Percentiles rank a stretch among this genome's conserved stretches.
phyloP scores from a whole-genome alignment of 2,113 vertebrate species.

The Platycercus adscitus region DNA sequence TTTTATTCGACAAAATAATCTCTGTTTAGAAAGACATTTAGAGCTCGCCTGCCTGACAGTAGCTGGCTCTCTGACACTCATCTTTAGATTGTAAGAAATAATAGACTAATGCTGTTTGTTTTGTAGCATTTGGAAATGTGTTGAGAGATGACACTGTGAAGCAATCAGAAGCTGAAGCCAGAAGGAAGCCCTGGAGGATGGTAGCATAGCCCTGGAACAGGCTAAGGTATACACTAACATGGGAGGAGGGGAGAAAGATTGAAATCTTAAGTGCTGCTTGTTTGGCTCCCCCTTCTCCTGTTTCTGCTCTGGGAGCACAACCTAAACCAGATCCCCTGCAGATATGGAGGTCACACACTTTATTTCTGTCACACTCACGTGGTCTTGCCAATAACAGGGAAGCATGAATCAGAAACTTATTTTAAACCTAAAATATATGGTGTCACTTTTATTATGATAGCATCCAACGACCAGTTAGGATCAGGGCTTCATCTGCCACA shows the following conservation, averaged over 20 bases:
- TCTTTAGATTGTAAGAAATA: neutral
- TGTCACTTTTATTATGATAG: constrained; percentile 3
- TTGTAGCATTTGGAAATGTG: neutral
- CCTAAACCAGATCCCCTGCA: neutral
- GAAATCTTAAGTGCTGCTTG: neutral
- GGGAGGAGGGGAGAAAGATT: neutral
- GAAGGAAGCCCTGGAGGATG: neutral
- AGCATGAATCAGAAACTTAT: constrained; percentile 44
- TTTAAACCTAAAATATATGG: constrained; percentile 35
- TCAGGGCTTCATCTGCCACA: neutral
- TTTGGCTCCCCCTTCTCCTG: neutral
- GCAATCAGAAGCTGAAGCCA: neutral
- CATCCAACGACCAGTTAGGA: neutral
- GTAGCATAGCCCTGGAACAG: neutral
- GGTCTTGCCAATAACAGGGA: neutral
- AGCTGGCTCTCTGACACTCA: neutral
- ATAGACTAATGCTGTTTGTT: neutral
- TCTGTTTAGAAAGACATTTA: constrained; percentile 15
- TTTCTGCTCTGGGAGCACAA: constrained; percentile 26
- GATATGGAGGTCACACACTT: neutral
- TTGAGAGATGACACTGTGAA: neutral
- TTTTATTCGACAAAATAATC: constrained; percentile 31
- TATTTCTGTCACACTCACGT: neutral
- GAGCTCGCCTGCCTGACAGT: neutral
- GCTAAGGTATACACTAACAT: neutral